Base-by-base conservation (phyloP, 2,888 invertebrate species). In the Torymus texanus region DNA sequence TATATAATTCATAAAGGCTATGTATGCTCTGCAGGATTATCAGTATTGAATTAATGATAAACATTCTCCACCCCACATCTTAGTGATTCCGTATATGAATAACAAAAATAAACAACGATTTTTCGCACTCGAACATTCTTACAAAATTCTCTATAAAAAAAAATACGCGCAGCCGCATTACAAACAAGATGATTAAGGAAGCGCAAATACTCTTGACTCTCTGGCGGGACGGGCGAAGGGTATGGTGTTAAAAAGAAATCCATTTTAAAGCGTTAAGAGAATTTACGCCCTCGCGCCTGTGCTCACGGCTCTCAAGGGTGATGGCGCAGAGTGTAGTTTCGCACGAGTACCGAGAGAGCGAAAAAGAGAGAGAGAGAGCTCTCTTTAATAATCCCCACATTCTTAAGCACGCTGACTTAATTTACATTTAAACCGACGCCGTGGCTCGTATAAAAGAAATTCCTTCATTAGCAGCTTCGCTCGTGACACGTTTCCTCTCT, bases 381-480 rank as follows among this genome's bases (percentile, higher is more conserved):
- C 82, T 85, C 83, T 85, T 86, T 86, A 85, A 85, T 85, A 86
- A 86, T 84, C 85, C 84, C 82, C n/a, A 83, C 86, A 85, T 86
- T 86, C 87, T 88, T 84, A 85, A 87, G 85, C 85, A 83, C 84
- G 82, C 83, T 75, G 85, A 85, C 85, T 85, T 83, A 83, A 88
- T 88, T 88, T 87, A 85, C 87, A 87, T 88, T 87, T 86, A 86
- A 86, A 88, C 85, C 86, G 84, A 82, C 29, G 29, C 29, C 29
- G 29, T 5, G 5, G 29, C 83, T 81, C 71, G 75, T 81, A 80
- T 78, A 78, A 82, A 83, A 84, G 81, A 80, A 83, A 82, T 81
- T 82, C 83, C 83, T 80, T 80, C 82, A 76, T 82, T 83, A 78
- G 76, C 82, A 80, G 83, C 72, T 68, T 66, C 70, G 18, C 53